phyloP scores from a whole-genome alignment of 2,888 invertebrate species.

The Coenonympha arcania region DNA sequence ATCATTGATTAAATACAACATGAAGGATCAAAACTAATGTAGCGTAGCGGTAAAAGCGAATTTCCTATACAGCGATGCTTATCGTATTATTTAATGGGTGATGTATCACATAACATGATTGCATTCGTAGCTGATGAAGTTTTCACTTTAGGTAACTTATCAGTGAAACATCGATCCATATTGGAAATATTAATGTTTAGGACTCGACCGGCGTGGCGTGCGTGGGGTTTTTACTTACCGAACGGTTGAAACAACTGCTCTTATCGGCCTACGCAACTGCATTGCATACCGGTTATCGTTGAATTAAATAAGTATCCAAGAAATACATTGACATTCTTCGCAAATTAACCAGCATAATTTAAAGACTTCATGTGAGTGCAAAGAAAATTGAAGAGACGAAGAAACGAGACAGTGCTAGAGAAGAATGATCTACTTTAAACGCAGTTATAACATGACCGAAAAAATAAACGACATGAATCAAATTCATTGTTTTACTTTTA shows the following conservation, averaged over 20 bases:
- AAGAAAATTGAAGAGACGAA: no score
- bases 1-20: neutral
- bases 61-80: neutral
- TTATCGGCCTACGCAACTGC: conserved; percentile 24
- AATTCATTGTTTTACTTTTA: no score
- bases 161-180: conserved; percentile 14
- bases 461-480: no score
- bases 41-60: neutral
- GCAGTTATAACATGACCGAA: no score
- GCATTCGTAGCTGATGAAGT: neutral
- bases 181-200: conserved; percentile 14
- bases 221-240: conserved; percentile 21
- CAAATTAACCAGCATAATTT: neutral
- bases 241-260: conserved; percentile 14
- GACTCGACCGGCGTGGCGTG: conserved; percentile 15
- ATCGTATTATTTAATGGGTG: no score
- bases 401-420: no score
- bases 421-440: no score
- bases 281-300: conserved; percentile 14
- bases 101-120: no score
- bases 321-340: conserved; percentile 2
- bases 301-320: conserved; percentile 13
- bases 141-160: conserved; percentile 11
- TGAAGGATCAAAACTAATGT: neutral
- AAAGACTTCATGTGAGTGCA: no score